phyloP scores from a whole-genome alignment of 2,113 vertebrate genomes.

The Uria lomvia region DNA sequence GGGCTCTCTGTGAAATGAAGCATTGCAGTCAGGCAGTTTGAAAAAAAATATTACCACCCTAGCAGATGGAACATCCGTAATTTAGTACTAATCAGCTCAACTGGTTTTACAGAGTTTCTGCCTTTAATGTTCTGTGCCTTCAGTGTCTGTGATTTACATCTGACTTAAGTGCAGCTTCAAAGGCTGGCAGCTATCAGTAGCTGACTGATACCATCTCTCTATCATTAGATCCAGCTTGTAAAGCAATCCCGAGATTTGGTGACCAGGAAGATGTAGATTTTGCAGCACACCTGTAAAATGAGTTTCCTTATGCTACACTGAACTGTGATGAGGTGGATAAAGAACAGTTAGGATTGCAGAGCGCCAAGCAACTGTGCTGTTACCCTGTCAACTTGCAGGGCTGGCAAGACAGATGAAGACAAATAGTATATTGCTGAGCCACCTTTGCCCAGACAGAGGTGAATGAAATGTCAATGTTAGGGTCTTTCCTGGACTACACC shows the following conservation, averaged over 20 bases:
- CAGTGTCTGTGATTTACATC: constrained; percentile 60
- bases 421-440: neutral
- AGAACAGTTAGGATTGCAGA: constrained; percentile 12
- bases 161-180: constrained; percentile 30
- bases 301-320: neutral
- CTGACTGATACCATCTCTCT: neutral
- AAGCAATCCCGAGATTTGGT: neutral
- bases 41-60: constrained; percentile 46
- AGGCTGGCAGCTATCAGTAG: neutral
- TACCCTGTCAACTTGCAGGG: neutral
- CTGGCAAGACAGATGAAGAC: constrained; percentile 47
- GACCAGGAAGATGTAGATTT: neutral
- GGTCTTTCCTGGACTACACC: neutral
- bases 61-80: constrained; percentile 67
- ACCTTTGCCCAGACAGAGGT: constrained; percentile 3
- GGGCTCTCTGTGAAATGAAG: constrained; percentile 53
- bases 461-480: constrained; percentile 17
- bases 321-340: constrained; percentile 26
- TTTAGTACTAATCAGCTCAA: constrained; percentile 63
- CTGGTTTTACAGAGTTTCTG: constrained; percentile 47
- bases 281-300: constrained; percentile 7
- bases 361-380: neutral
- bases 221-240: neutral
- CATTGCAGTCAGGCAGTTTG: constrained; percentile 35
- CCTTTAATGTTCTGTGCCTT: constrained; percentile 57